Evolutionary conservation across 2,797 vertebrate genomes (phyloP).

Genomic region (Phrynocephalus vlangalii): DNA sequence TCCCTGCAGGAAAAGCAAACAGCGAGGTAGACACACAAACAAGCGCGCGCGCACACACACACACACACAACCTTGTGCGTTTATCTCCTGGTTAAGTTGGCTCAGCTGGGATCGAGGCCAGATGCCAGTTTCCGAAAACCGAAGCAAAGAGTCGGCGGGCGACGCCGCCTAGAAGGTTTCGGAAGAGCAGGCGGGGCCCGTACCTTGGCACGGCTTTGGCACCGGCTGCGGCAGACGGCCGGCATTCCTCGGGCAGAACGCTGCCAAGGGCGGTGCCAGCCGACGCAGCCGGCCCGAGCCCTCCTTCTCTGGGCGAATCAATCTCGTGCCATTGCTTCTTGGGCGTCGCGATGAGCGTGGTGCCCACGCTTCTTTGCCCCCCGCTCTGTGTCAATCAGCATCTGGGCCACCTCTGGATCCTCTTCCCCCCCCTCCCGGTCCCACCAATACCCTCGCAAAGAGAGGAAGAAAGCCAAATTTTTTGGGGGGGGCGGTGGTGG

Average conservation of each 20-base stretch:
- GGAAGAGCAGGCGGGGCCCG: not conserved
- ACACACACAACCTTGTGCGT: too few relatives aligned
- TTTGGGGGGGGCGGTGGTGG: too few relatives aligned
- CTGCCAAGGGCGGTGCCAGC: not conserved
- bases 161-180: conserved; percentile 8
- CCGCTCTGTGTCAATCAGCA: too few relatives aligned
- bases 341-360: not conserved
- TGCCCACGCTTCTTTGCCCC: not conserved
- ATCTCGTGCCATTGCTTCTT: not conserved
- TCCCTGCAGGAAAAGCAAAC: too few relatives aligned
- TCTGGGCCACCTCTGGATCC: not conserved
- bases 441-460: too few relatives aligned
- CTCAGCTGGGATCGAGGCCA: too few relatives aligned
- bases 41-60: too few relatives aligned
- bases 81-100: too few relatives aligned
- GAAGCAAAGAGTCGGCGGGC: rapidly evolving
- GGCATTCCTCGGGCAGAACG: conserved; percentile 20
- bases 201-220: not conserved
- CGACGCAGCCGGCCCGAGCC: not conserved
- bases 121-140: not conserved
- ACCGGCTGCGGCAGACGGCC: not conserved
- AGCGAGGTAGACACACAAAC: too few relatives aligned
- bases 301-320: not conserved
- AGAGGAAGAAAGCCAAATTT: too few relatives aligned
- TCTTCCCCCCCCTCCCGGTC: not conserved